phyloP scores from a whole-genome alignment of 2,797 vertebrate genomes.

The Novumbra hubbsi region DNA sequence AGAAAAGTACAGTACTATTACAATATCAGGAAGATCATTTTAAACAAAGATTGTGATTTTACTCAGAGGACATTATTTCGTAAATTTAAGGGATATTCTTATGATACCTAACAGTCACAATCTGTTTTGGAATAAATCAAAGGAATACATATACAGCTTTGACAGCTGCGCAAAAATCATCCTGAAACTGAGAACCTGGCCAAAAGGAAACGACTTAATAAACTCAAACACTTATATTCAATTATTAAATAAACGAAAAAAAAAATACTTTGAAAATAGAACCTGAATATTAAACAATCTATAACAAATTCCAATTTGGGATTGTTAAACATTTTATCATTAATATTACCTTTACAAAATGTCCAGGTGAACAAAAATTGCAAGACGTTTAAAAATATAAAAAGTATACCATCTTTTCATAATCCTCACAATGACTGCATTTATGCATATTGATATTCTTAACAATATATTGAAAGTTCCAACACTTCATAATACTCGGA shows the following conservation, averaged over 20 bases:
- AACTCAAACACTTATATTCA: slow-evolving; percentile 14
- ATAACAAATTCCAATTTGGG: neutral
- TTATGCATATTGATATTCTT: neutral
- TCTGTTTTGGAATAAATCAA: neutral
- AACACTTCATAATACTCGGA: neutral
- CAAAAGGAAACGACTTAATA: slow-evolving; percentile 42
- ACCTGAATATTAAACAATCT: neutral
- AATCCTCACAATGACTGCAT: slow-evolving; percentile 1
- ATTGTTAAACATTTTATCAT: neutral
- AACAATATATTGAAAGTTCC: neutral
- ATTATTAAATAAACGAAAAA: neutral
- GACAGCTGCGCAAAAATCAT: slow-evolving; percentile 74
- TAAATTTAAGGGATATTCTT: slow-evolving; percentile 7
- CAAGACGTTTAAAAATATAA: neutral
- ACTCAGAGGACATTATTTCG: neutral
- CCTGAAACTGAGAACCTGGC: slow-evolving; percentile 71
- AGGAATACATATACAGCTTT: slow-evolving; percentile 48
- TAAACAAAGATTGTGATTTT: neutral
- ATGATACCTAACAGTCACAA: slow-evolving; percentile 39
- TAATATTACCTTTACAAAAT: neutral
- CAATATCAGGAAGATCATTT: neutral
- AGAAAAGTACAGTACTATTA: neutral
- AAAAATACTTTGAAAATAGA: neutral
- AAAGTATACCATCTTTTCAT: neutral
- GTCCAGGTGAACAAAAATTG: neutral